Percentiles rank a stretch among this genome's conserved stretches.
These are phyloP conservation scores for Agrochola circellaris DNA, from an alignment of 2,888 invertebrate genomes.

Conservation along the genomic window DNA sequence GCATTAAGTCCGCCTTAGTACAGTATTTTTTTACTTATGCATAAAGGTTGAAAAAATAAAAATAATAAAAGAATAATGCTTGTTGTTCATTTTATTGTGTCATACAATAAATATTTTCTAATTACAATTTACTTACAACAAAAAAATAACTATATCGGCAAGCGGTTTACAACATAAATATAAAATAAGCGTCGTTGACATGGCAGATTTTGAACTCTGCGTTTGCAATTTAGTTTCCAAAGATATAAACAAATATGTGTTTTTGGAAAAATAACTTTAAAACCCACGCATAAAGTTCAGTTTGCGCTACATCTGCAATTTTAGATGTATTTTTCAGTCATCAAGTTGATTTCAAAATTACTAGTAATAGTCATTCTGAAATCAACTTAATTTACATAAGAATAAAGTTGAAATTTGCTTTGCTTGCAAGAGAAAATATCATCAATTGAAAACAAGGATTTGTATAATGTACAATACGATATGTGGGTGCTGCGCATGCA, in stretches of 20 bases:
- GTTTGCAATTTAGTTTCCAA: not conserved
- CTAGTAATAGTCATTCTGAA: not conserved
- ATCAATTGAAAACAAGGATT: not conserved
- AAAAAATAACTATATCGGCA: slow-evolving; percentile 44
- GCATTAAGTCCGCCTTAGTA: too few species aligned
- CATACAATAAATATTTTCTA: slow-evolving; percentile 9
- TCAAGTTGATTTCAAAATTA: too few species aligned
- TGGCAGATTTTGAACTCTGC: slow-evolving; percentile 9
- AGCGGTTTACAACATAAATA: slow-evolving; percentile 29
- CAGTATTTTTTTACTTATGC: too few species aligned
- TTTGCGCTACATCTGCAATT: not conserved
- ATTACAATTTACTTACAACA: slow-evolving; percentile 15
- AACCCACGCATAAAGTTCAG: not conserved
- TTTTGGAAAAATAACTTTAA: not conserved
- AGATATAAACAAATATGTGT: not conserved
- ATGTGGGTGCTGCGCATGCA: not conserved
- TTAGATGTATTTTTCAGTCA: too few species aligned
- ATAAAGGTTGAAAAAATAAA: too few species aligned
- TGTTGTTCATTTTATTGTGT: slow-evolving; percentile 35
- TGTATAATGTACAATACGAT: not conserved
- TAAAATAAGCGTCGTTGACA: slow-evolving; percentile 34
- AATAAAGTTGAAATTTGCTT: not conserved
- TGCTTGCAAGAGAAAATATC: not conserved
- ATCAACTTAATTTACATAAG: not conserved
- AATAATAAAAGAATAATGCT: not conserved